Percentiles rank a stretch among this genome's conserved stretches.
Evolutionary conservation across 2,888 invertebrate genomes (phyloP).

Genomic region (Drosophila hamatofila): DNA sequence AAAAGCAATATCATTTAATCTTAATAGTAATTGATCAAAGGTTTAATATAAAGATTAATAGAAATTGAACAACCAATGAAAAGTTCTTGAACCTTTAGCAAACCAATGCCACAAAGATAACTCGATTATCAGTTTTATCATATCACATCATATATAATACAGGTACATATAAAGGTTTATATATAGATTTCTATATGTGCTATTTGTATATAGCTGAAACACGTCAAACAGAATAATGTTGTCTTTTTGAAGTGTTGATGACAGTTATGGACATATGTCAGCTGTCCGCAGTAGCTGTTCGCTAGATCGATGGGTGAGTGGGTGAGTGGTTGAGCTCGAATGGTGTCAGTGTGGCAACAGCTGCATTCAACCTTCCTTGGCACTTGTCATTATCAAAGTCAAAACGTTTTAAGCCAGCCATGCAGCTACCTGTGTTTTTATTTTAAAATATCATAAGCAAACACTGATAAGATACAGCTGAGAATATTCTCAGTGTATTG

Average conservation of each 20-base stretch:
- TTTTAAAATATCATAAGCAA: slow-evolving; percentile 46
- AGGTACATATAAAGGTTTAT: not conserved
- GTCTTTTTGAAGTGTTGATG: slow-evolving; percentile 7
- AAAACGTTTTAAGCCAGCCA: slow-evolving; percentile 35
- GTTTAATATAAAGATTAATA: too few relatives aligned
- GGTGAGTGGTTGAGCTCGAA: slow-evolving; percentile 26
- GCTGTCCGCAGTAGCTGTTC: slow-evolving; percentile 2
- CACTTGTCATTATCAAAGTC: slow-evolving; percentile 53
- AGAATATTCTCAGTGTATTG: not conserved
- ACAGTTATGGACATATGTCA: slow-evolving; percentile 38
- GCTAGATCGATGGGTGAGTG: not conserved
- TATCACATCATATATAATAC: not conserved
- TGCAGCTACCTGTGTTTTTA: slow-evolving; percentile 9
- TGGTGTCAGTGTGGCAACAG: slow-evolving; percentile 55
- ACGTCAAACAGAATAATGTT: slow-evolving; percentile 19
- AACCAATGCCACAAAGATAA: not conserved
- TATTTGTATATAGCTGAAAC: not conserved
- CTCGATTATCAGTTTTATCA: slow-evolving; percentile 2
- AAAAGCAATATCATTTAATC: not conserved
- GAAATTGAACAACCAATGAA: not conserved
- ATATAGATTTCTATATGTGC: not conserved
- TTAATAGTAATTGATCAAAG: too few relatives aligned
- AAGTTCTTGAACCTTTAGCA: not conserved
- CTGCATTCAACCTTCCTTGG: slow-evolving; percentile 30
- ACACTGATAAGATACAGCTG: slow-evolving; percentile 42